These are phyloP conservation scores for Baryphthengus martii DNA, from an alignment of 2,113 vertebrate species.

Conservation along the genomic window DNA sequence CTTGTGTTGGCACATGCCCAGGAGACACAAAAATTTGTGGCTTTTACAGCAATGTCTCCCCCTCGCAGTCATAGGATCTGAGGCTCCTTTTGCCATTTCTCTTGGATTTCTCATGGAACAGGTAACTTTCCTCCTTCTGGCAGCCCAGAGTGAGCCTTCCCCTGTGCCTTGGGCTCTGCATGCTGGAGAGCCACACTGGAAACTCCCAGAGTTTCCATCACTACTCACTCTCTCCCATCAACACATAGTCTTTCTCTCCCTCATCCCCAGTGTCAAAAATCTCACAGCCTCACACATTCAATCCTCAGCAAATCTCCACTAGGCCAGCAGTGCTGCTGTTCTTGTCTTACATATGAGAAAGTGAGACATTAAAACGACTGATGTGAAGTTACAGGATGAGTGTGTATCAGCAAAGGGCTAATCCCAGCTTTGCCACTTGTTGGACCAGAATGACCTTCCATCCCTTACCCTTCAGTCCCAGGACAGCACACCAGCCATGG, in stretches of 20 bases:
- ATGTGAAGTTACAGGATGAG: not conserved
- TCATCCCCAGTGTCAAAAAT: not conserved
- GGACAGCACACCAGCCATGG: rapidly evolving
- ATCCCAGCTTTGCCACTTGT: not conserved
- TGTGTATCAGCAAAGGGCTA: not conserved
- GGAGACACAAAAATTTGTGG: not conserved
- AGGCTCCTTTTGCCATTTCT: not conserved
- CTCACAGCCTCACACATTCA: rapidly evolving
- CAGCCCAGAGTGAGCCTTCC: not conserved
- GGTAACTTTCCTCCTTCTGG: not conserved
- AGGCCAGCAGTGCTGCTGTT: not conserved
- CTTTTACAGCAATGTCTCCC: not conserved
- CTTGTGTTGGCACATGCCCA: not conserved
- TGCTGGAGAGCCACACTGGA: not conserved
- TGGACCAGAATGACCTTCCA: rapidly evolving
- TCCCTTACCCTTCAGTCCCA: not conserved
- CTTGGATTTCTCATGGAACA: not conserved
- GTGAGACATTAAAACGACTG: not conserved
- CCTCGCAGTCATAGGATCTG: not conserved
- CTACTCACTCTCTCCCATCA: rapidly evolving
- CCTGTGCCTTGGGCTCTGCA: not conserved
- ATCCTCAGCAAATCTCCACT: not conserved
- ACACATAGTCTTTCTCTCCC: not conserved
- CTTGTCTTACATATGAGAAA: not conserved
- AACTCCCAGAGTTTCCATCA: not conserved